Evolutionary conservation across 1,140 invertebrate genomes (phyloP), one percentile per base, ranked within the genome.

Genomic region (Drosophila lacteicornis): DNA sequence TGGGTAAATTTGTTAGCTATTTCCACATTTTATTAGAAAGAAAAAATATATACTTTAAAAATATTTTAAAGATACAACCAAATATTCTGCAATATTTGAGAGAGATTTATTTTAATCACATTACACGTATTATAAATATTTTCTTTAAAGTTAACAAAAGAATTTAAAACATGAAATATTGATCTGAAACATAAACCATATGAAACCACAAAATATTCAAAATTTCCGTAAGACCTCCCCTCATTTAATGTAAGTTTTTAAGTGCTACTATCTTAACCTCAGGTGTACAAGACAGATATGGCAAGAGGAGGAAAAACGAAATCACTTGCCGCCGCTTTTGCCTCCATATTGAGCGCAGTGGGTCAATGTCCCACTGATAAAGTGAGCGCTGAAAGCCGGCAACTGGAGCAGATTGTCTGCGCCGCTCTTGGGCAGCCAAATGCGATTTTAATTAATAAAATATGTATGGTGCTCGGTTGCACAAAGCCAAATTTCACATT

Each of bases 361-460:
- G 85, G 85, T 88, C 85, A 88, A 88, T 88, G 84, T 88, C 84
- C 84, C 84, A 88, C 84, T 88, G 86, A 88, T 88, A 88, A 88
- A 88, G 84, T 88, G 85, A 88, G 67, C 84, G 57, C 60, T 65
- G 57, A 79, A 79, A 79, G 76, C 75, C 57, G 55, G 57, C 77
- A 79, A 79, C 77, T 79, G 77, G 76, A 66, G 68, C 68, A 73
- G 73, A 47, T 19, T 53, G 60, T 56, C 38, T 59, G 19, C 40
- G 19, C 40, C 47, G 50, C 53, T 56, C 61, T 51, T 59, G 67
- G 82, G 74, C 75, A 70, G 53, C 74, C 80, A 84, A 90, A 90
- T 84, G 80, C 80, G 85, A 90, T 88, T 88, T 88, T 88, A 88
- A 88, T 88, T 88, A 88, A 88, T 90, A 81, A 88, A 88, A 90